phyloP scores from a whole-genome alignment of 2,797 vertebrate species.

The Hyperoplus immaculatus region DNA sequence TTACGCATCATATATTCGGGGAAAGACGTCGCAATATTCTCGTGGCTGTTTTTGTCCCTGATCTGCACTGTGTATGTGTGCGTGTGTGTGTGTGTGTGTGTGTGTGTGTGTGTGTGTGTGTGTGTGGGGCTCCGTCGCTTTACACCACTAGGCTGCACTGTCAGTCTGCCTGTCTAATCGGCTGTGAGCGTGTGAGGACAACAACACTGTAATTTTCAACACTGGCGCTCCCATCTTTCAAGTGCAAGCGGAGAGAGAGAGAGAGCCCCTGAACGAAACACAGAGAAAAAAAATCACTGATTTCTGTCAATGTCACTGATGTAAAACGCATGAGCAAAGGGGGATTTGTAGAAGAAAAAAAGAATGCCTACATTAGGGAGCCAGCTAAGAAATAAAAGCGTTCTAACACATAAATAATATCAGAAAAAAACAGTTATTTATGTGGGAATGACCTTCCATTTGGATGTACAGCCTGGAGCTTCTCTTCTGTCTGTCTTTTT shows the following conservation, averaged over 20 bases:
- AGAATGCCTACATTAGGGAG: constrained; percentile 1
- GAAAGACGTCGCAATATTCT: constrained; percentile 32
- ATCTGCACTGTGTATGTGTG: constrained; percentile 57
- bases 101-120: constrained; percentile 58
- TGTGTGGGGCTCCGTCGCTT: constrained; percentile 68
- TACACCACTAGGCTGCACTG: constrained; percentile 81
- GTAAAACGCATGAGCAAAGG: constrained; percentile 28
- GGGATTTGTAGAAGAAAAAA: constrained; percentile 23
- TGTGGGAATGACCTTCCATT: constrained; percentile 4
- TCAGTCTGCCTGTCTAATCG: constrained; percentile 78
- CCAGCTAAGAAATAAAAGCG: not conserved
- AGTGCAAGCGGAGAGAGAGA: constrained; percentile 47
- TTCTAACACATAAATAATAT: constrained; percentile 10
- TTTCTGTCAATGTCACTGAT: constrained; percentile 46
- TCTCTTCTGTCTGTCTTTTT: constrained; percentile 12
- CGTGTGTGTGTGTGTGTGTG: constrained; percentile 63
- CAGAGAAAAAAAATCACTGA: constrained; percentile 30
- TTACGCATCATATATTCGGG: constrained; percentile 15
- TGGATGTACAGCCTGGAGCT: constrained; percentile 15
- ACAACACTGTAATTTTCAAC: constrained; percentile 62
- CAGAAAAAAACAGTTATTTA: not conserved
- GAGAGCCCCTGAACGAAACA: constrained; percentile 44
- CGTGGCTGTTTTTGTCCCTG: constrained; percentile 43
- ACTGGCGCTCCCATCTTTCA: constrained; percentile 46
- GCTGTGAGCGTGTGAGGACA: constrained; percentile 58